Base-by-base conservation (phyloP, 2,113 vertebrate species). In the Peromyscus maniculatus region DNA sequence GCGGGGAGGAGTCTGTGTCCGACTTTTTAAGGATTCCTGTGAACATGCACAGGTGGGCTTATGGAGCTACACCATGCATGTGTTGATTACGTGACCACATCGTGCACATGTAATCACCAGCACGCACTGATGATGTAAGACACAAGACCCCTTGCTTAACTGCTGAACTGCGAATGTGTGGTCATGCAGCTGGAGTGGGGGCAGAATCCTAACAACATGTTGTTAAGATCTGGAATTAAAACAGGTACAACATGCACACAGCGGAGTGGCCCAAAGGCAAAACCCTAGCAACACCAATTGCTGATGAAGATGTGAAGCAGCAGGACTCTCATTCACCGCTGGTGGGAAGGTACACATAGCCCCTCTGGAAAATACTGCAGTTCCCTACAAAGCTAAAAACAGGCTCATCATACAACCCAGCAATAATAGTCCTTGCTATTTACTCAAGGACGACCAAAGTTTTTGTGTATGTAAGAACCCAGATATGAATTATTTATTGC, bases 371-470 rank as follows among this genome's bases (percentile, higher is more conserved):
- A 26, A 84, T 22, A 92, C 33, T 62, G 31, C 62, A 71, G 8
- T n/a, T 91, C 77, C 59, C 74, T 59, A 79, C 36, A 88, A 84
- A 72, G 69, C 69, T 87, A 80, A 87, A 75, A 39, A n/a, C 1
- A 93, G 75, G 90, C 87, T 78, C 69, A 49, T 5, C 59, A 93
- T 12, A 88, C 26, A 72, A 78, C 36, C 62, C 15, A 84, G 24
- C 77, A 77, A 91, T 10, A 86, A 24, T 74, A 78, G 19, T 88
- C 69, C 57, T 89, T 95, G 43, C 15, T 91, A 88, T 83, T 84
- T 62, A 89, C 19, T n/a, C 43, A 43, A 91, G 28, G 36, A 15
- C 67, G 59, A 0, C 83, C 39, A 64, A 84, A 28, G 26, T 3
- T 84, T 62, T 64, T 43, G 7, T 64, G 39, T 36, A 94, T 1